phyloP scores from a whole-genome alignment of 2,797 vertebrate genomes.

The Pogoniulus pusillus region DNA sequence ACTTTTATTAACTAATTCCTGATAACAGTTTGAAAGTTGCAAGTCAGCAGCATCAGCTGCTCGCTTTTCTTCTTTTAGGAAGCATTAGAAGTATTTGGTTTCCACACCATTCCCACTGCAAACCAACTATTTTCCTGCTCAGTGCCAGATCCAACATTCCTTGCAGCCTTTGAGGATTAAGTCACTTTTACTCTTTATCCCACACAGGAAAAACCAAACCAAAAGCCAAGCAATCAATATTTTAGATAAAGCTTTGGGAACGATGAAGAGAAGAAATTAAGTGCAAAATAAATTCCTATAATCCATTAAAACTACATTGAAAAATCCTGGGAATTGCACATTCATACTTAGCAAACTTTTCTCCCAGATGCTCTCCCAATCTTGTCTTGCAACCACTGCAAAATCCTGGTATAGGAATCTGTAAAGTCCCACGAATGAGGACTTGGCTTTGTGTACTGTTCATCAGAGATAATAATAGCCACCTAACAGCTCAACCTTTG shows the following conservation, averaged over 20 bases:
- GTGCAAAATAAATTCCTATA: background rate
- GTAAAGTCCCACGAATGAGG: background rate
- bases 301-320: background rate
- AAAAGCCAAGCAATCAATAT: conserved; percentile 38
- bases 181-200: background rate
- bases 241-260: conserved; percentile 14
- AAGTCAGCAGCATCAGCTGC: conserved; percentile 17
- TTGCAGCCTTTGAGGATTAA: conserved; percentile 30
- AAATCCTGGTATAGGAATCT: background rate
- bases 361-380: background rate
- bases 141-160: conserved; percentile 29
- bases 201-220: conserved; percentile 16
- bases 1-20: background rate
- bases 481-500: background rate
- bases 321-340: background rate
- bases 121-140: background rate
- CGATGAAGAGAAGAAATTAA: background rate
- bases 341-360: background rate
- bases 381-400: background rate
- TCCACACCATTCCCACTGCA: background rate
- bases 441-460: background rate
- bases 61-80: conserved; percentile 41
- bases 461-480: background rate
- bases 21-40: conserved; percentile 1
- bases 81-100: conserved; percentile 28